These are phyloP conservation scores for Drosophila simulans DNA, from an alignment of 1,140 invertebrate species.

Conservation along the genomic window DNA sequence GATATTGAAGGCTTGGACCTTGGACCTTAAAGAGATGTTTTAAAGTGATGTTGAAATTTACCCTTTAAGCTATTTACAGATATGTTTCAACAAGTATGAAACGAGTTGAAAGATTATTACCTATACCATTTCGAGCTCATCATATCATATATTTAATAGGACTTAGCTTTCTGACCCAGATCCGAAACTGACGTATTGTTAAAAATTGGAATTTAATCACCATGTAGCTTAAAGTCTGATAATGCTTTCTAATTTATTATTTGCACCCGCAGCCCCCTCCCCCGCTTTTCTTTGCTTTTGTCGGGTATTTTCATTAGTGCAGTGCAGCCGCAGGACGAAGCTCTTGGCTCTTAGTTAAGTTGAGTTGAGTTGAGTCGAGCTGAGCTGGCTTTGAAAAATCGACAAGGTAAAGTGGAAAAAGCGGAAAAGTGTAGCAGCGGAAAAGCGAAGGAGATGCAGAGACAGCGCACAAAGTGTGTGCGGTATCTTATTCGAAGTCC, in stretches of 20 bases:
- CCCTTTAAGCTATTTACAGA: no score
- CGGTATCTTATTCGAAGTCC: constrained; percentile 71
- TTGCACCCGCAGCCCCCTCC: background rate
- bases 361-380: constrained; percentile 3
- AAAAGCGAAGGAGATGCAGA: constrained; percentile 38
- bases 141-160: no score
- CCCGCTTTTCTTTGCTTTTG: background rate
- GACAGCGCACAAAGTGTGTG: constrained; percentile 59
- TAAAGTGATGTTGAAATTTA: background rate
- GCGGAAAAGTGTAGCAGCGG: constrained; percentile 1
- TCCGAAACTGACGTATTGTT: background rate
- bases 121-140: no score
- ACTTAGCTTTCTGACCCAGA: background rate
- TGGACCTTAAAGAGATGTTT: constrained; percentile 20
- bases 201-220: background rate
- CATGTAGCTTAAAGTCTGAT: background rate
- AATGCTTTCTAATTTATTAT: constrained; percentile 27
- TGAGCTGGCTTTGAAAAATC: constrained; percentile 62
- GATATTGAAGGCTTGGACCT: constrained; percentile 5
- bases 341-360: constrained; percentile 10
- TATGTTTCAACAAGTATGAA: no score
- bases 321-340: constrained; percentile 34
- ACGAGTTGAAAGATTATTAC: no score
- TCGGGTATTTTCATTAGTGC: constrained; percentile 45
- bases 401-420: constrained; percentile 65